Conservation (phyloP, 2,113 vertebrate species). For the Sterrhoptilus dennistouni region DNA sequence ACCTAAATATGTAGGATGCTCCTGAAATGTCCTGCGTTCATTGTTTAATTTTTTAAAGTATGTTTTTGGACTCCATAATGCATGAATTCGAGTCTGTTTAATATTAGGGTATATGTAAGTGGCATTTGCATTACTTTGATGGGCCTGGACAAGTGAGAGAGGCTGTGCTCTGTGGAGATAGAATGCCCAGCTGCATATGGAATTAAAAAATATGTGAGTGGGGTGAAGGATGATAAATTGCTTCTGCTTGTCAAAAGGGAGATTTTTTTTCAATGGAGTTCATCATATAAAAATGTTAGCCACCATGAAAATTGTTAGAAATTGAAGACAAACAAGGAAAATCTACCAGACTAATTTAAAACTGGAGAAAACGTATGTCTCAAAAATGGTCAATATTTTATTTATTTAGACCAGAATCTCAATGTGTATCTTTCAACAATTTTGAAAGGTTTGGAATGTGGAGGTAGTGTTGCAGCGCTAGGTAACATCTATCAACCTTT, state of each 20-base stretch:
- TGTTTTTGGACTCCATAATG: neutral
- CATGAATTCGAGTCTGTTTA: neutral
- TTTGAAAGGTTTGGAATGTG: neutral
- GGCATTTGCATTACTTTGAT: neutral
- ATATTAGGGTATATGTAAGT: neutral
- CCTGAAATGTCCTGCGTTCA: neutral
- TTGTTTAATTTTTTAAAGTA: neutral
- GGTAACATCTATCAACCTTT: neutral
- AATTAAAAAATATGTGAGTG: neutral
- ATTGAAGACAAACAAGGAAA: neutral
- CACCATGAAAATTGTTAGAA: neutral
- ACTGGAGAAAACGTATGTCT: neutral
- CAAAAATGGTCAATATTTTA: neutral
- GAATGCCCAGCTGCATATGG: neutral
- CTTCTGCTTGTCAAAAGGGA: neutral
- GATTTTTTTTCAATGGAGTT: neutral
- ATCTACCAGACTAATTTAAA: neutral
- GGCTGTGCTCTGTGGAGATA: neutral
- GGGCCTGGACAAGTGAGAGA: neutral
- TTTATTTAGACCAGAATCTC: neutral
- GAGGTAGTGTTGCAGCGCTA: rapidly evolving
- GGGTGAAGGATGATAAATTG: neutral
- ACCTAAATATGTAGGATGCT: neutral
- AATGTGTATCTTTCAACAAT: neutral
- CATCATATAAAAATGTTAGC: neutral